phyloP scores from a whole-genome alignment of 2,113 vertebrate genomes.

The Clarias macrocephalus region DNA sequence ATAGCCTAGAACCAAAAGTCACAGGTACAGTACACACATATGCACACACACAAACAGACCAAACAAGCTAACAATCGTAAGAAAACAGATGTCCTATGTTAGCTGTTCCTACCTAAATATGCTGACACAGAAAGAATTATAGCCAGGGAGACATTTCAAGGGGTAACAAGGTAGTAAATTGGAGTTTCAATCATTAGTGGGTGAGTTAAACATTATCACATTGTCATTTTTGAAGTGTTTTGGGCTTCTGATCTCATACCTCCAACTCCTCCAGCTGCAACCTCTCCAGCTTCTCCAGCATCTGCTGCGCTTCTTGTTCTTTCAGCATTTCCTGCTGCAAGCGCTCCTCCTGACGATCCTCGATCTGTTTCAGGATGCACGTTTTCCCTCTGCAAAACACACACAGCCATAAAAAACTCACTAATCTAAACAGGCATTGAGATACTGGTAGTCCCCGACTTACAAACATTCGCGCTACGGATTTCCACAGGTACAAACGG shows the following conservation, averaged over 20 bases:
- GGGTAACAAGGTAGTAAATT: background rate
- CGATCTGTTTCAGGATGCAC: slow-evolving; percentile 80
- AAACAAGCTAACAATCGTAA: background rate
- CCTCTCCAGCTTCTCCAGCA: slow-evolving; percentile 70
- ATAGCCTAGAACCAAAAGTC: slow-evolving; percentile 66
- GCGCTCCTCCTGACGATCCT: slow-evolving; percentile 70
- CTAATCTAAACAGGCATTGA: background rate
- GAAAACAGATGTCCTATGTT: background rate
- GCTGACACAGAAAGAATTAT: background rate
- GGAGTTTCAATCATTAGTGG: background rate
- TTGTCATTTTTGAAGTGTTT: background rate
- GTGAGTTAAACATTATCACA: background rate
- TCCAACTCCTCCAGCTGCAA: slow-evolving; percentile 78
- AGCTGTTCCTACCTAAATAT: background rate
- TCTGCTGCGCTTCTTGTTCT: slow-evolving; percentile 77
- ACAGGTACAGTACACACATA: background rate
- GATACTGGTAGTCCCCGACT: too few species aligned
- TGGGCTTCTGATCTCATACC: slow-evolving; percentile 63
- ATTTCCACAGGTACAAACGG: too few species aligned
- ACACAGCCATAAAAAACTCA: background rate
- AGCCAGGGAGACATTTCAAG: background rate
- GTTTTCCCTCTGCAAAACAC: slow-evolving; percentile 73
- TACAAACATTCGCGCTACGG: too few species aligned
- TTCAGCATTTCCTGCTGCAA: slow-evolving; percentile 69
- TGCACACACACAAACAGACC: too few species aligned